Percentiles rank a stretch among this genome's conserved stretches.
phyloP scores from a whole-genome alignment of 2,113 vertebrate genomes.

The Tragelaphus strepsiceros region DNA sequence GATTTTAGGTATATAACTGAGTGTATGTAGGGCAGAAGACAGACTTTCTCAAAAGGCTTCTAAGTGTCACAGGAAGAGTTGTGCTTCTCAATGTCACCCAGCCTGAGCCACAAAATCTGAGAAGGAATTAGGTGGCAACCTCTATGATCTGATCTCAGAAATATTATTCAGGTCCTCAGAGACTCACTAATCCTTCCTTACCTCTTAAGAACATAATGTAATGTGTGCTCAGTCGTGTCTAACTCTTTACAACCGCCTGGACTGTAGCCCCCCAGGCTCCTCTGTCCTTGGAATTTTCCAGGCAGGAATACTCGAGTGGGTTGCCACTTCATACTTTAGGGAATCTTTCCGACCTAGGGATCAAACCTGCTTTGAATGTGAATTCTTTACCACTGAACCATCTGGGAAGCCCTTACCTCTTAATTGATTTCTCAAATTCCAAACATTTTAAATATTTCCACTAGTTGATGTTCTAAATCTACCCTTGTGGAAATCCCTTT shows the following conservation, averaged over 20 bases:
- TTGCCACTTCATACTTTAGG: neutral
- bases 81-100: neutral
- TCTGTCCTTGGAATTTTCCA: neutral
- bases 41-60: neutral
- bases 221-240: neutral
- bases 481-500: neutral
- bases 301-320: neutral
- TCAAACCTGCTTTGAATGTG: neutral
- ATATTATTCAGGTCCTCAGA: neutral
- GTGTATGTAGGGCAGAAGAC: neutral
- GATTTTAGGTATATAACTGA: neutral
- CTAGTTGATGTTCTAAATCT: neutral
- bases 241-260: neutral
- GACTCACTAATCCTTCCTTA: neutral
- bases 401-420: neutral
- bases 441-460: neutral
- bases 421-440: neutral
- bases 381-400: neutral
- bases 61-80: neutral
- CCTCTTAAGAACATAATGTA: neutral
- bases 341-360: neutral
- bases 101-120: neutral
- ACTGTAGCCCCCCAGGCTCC: neutral
- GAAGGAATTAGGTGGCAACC: neutral
- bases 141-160: neutral